Evolutionary conservation across 2,888 invertebrate genomes (phyloP), one percentile per base, ranked within the genome.

Genomic region (Enchytraeus crypticus): DNA sequence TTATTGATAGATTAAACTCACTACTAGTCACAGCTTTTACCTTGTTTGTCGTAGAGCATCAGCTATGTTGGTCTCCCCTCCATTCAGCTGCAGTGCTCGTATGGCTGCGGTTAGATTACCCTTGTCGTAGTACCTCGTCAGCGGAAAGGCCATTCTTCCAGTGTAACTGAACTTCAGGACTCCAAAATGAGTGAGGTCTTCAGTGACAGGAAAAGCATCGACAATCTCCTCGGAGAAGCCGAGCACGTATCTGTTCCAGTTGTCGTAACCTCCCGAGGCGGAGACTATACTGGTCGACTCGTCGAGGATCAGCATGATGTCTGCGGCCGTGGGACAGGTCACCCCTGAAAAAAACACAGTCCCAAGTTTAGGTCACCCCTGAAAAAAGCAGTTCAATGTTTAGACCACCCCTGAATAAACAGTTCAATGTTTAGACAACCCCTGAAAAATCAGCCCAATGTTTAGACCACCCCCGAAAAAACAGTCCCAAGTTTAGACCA

Each of bases 221-320:
- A 54, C 54, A 21, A 61, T 33, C 29, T 26, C 57, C 26, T 34
- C 23, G 3, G 64, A 33, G 30, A 66, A 64, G 21, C 47, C 51
- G 14, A 60, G 58, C 45, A 57, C 55, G 46, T 54, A 49, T 5
- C 23, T 54, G 43, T 33, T 45, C 62, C 62, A 66, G 59, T 60
- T 56, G 49, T 55, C 46, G 23, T 38, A 23, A 8, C 53, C 53
- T 27, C 53, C 53, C 11, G 5, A 11, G 5, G 53, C 53, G 0
- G 51, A 27, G 29, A 53, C 47, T 29, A 65, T 62, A n/a, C 58
- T 54, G 2, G 65, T 57, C 5, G 64, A 65, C 2, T 47, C 53
- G 51, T 66, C 66, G 34, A 66, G 46, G 29, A 65, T 51, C n/a
- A 66, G 56, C 3, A 60, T 61, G 30, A 65, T 60, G 53, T 66